Base-by-base conservation (phyloP, 2,113 vertebrate genomes). In the Psettodes erumei region DNA sequence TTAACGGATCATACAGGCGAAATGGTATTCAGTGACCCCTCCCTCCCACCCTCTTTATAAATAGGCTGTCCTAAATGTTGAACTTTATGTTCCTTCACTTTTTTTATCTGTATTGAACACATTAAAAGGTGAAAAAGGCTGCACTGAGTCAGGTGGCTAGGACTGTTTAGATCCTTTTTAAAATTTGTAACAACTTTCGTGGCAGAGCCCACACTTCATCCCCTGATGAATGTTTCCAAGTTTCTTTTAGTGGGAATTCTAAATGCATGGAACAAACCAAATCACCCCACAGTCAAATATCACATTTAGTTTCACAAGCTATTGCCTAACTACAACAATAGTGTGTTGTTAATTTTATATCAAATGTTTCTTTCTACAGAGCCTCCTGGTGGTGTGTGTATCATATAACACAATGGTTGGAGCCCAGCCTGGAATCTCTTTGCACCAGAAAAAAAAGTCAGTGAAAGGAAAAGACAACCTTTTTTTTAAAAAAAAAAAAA, bases 331-430 rank as follows among this genome's bases (percentile, higher is more conserved):
- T 13, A 25, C 19, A 51, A 63, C 37, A 73, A 55, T n/a, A n/a
- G n/a, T n/a, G n/a, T n/a, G n/a, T n/a, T n/a, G n/a, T n/a, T n/a
- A n/a, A n/a, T n/a, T n/a, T n/a, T n/a, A n/a, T n/a, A 79, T 75
- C 65, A 71, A 67, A 58, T 84, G 23, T 11, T 56, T 75, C 28
- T 55, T 64, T 32, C 16, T 32, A 73, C 50, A 53, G 5, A 62
- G 8, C 68, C 45, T 51, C 56, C 62, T 12, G 15, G 10, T 33
- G 61, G 5, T 15, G 50, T 42, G 40, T 58, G 64, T 42, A 42
- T 65, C 71, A 16, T 60, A 18, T 45, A 33, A 42, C 18, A 23
- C 28, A 32, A n/a, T n/a, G 45, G 47, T 33, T 47, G 48, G 35
- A 69, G 51, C 69, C 53, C 43, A 53, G 23, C 27, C 10, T 53